These are phyloP conservation scores for Sclerurus mexicanus DNA, from an alignment of 2,113 vertebrate genomes.

Conservation along the genomic window DNA sequence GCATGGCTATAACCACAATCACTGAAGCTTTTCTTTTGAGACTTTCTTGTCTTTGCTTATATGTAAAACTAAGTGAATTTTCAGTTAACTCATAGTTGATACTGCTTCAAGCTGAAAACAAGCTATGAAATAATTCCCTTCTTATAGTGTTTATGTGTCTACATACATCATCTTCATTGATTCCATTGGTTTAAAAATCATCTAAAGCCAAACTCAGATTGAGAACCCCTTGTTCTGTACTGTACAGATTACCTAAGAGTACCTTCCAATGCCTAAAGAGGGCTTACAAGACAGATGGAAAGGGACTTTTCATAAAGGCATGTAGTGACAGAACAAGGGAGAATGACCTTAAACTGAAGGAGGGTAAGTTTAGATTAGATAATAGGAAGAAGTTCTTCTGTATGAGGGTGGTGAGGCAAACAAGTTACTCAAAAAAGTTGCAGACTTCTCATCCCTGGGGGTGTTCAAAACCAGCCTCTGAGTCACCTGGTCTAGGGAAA, in stretches of 20 bases:
- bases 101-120: background rate
- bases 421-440: background rate
- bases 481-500: background rate
- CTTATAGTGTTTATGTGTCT: background rate
- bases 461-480: background rate
- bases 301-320: background rate
- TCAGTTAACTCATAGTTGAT: background rate
- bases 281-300: background rate
- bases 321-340: background rate
- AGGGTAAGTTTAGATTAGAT: background rate
- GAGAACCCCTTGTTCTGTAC: background rate
- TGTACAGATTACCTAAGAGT: too few relatives aligned
- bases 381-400: background rate
- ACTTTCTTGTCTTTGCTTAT: background rate
- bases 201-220: background rate
- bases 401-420: background rate
- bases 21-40: background rate
- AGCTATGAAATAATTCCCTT: background rate
- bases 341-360: background rate
- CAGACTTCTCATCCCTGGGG: too few relatives aligned
- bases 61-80: background rate
- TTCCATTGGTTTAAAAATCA: background rate
- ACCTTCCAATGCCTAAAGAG: background rate
- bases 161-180: background rate
- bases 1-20: accelerated